Evolutionary conservation across 2,113 vertebrate genomes (phyloP).

Genomic region (Taxidea taxus): DNA sequence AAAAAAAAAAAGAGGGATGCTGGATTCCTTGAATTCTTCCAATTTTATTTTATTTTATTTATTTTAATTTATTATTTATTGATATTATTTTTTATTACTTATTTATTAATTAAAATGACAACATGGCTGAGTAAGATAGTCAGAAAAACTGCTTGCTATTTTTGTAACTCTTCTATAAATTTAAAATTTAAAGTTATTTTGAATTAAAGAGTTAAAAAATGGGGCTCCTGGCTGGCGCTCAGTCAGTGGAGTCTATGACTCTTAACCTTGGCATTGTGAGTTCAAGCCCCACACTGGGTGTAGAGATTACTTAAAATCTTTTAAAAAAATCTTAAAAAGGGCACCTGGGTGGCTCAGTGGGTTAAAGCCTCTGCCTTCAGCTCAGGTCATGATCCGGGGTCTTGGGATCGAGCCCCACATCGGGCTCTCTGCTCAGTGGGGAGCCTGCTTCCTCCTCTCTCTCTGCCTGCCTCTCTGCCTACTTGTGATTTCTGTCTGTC

Average conservation of each 20-base stretch:
- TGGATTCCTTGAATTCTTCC: constrained; percentile 14
- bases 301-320: background rate
- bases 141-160: background rate
- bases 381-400: too few species aligned
- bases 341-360: too few species aligned
- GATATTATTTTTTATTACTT: too few species aligned
- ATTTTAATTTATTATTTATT: too few species aligned
- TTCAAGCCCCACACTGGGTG: background rate
- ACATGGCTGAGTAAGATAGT: background rate
- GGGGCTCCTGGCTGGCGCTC: background rate
- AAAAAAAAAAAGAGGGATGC: too few species aligned
- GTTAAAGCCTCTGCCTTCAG: too few species aligned
- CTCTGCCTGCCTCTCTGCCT: too few species aligned
- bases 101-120: background rate
- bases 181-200: background rate
- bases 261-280: background rate
- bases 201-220: constrained; percentile 4
- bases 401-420: too few species aligned
- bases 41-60: too few species aligned
- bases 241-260: background rate
- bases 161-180: background rate
- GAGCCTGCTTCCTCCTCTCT: too few species aligned
- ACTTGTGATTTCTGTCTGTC: too few species aligned
- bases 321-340: background rate
- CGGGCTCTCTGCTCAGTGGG: too few species aligned